phyloP scores from a whole-genome alignment of 2,797 vertebrate species.

The Notoglanidium macrostoma region DNA sequence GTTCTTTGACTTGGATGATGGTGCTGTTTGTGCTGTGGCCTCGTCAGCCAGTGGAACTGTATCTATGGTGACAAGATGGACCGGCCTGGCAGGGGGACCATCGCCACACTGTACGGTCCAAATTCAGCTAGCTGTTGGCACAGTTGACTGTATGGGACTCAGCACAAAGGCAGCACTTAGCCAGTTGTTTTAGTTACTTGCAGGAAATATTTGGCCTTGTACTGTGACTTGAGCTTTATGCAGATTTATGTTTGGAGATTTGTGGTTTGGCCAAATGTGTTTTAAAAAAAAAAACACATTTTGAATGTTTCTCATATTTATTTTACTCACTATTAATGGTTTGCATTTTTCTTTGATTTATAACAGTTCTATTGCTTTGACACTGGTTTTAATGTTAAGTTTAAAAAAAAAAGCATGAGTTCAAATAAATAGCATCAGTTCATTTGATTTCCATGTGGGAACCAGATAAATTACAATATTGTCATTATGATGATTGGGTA shows the following conservation, averaged over 20 bases:
- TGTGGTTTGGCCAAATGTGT: background rate
- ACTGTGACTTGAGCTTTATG: background rate
- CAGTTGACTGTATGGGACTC: background rate
- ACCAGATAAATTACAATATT: background rate
- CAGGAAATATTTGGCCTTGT: background rate
- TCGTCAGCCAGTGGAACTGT: background rate
- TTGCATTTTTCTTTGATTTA: background rate
- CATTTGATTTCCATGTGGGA: background rate
- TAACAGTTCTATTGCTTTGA: background rate
- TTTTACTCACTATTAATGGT: background rate
- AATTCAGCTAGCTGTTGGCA: constrained; percentile 9
- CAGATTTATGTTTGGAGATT: background rate
- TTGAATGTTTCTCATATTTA: background rate
- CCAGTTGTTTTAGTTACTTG: background rate
- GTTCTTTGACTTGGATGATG: background rate
- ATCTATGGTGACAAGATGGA: background rate
- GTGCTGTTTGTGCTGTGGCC: background rate
- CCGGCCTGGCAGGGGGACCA: background rate
- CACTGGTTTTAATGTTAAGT: background rate
- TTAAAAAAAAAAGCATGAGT: background rate
- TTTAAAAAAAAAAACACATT: background rate
- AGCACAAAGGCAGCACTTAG: background rate
- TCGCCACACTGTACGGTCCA: constrained; percentile 4
- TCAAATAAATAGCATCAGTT: background rate
- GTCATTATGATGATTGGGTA: background rate